Base-by-base conservation (phyloP, 2,113 vertebrate genomes). In the Ceyx margarethae region DNA sequence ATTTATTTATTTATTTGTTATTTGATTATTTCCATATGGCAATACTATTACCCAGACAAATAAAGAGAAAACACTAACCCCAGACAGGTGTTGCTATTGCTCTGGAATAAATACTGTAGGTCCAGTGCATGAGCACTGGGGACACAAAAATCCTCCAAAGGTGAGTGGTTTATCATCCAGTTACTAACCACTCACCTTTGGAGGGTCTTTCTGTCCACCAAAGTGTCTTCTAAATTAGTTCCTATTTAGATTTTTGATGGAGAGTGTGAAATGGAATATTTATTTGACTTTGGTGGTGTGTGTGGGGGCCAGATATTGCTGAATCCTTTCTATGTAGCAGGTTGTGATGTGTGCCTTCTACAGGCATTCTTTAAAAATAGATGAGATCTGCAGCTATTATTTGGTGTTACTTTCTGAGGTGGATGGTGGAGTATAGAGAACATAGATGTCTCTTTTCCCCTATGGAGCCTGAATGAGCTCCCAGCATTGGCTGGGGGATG, bases 21-120 rank as follows among this genome's bases (percentile, higher is more conserved):
- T 77, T 87, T 81, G 19, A 26, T 72, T 95, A 56, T 92, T 94
- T 94, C 31, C 78, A 68, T 56, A 67, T 22, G 89, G 15, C 16
- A n/a, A 42, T 75, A 40, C n/a, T 12, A 72, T 75, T 92, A 48
- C 29, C 62, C 8, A 76, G 72, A 11, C 84, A 91, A 84, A 78
- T 42, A 66, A 73, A 54, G 53, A 57, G 31, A 35, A 87, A 68
- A 46, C 19, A 53, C 6, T 72, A 57, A n/a, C 6, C 7, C 10
- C 71, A 89, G n/a, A 12, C 54, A 82, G 57, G 20, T 66, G 45
- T 72, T 94, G 48, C 23, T 84, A 6, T 35, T 89, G 26, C 29
- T 91, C 57, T 87, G 58, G 65, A 82, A 57, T 54, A 87, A 89
- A 72, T 68, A 50, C 15, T 82, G n/a, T 21, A 65, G 26, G 20